A percentile compares a stretch with the other conserved stretches of the same genome.
Evolutionary conservation across 2,113 vertebrate genomes (phyloP).

Genomic region (Siniperca knerii): DNA sequence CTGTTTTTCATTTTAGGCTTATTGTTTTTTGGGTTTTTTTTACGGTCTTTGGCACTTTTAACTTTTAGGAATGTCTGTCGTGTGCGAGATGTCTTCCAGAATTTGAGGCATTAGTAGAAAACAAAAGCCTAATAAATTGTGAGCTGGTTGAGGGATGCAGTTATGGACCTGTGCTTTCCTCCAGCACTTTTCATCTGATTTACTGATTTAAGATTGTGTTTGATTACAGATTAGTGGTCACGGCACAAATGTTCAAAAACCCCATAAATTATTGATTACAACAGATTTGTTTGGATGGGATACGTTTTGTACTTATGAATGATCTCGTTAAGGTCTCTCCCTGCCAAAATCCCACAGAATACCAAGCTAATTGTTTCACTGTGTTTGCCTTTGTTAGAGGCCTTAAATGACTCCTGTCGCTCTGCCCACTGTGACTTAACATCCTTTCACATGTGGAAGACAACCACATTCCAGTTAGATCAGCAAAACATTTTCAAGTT

Average conservation of each 20-base stretch:
- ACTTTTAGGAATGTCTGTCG: conserved; percentile 35
- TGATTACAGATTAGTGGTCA: conserved; percentile 49
- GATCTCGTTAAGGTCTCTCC: conserved; percentile 48
- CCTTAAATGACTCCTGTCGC: conserved; percentile 66
- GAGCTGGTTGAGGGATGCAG: conserved; percentile 17
- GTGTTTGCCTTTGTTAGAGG: conserved; percentile 63
- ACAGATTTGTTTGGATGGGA: conserved; percentile 46
- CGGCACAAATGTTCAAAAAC: conserved; percentile 10
- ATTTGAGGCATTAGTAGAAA: conserved; percentile 37
- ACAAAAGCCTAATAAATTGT: conserved; percentile 59
- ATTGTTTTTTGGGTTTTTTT: conserved; percentile 44
- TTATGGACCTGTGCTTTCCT: conserved; percentile 21
- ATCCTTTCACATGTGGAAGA: conserved; percentile 58
- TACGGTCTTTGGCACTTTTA: conserved; percentile 26
- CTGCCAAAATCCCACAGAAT: conserved; percentile 62
- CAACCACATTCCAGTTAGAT: conserved; percentile 45
- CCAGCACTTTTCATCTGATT: conserved; percentile 24
- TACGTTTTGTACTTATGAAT: conserved; percentile 51
- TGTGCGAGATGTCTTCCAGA: conserved; percentile 38
- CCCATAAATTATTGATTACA: conserved; percentile 63
- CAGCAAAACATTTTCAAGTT: conserved; percentile 8
- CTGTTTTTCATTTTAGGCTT: conserved; percentile 47
- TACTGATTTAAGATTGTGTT: conserved; percentile 44
- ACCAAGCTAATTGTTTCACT: conserved; percentile 74
- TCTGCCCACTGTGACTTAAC: conserved; percentile 64